phyloP scores from a whole-genome alignment of 2,797 vertebrate genomes.

The Poecilia gillii region DNA sequence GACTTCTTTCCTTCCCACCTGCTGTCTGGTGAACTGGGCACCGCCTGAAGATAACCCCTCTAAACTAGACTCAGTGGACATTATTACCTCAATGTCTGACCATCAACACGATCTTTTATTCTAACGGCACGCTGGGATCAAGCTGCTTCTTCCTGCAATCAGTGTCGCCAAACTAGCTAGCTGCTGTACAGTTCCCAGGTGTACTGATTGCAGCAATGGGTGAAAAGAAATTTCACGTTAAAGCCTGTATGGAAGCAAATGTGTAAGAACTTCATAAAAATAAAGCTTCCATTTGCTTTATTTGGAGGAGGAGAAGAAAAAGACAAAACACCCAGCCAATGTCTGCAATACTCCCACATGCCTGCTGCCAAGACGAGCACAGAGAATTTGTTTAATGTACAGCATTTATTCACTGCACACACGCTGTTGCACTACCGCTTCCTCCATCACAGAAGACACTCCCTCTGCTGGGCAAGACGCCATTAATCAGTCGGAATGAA shows the following conservation, averaged over 20 bases:
- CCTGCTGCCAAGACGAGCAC: constrained; percentile 72
- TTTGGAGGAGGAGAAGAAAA: neutral
- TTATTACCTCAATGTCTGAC: constrained; percentile 73
- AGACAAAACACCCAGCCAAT: constrained; percentile 13
- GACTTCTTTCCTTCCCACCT: constrained; percentile 13
- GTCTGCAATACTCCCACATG: constrained; percentile 60
- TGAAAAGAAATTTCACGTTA: constrained; percentile 1
- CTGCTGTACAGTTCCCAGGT: constrained; percentile 33
- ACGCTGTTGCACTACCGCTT: constrained; percentile 77
- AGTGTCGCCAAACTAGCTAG: constrained; percentile 66
- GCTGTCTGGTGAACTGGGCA: constrained; percentile 35
- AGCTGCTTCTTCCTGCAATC: constrained; percentile 64
- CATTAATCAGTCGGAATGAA: constrained; percentile 72
- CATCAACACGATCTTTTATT: constrained; percentile 70
- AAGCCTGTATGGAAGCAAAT: neutral
- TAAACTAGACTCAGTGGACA: constrained; percentile 68
- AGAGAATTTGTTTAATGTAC: constrained; percentile 79
- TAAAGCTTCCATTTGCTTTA: neutral
- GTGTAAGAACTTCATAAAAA: neutral
- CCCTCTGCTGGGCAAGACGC: constrained; percentile 67
- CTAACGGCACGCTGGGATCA: constrained; percentile 62
- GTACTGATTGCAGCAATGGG: constrained; percentile 7
- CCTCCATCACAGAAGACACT: constrained; percentile 74
- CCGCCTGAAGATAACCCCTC: constrained; percentile 52
- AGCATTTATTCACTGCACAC: constrained; percentile 78